These are phyloP conservation scores for Actenoides hombroni DNA, from an alignment of 2,113 vertebrate genomes.

Conservation along the genomic window DNA sequence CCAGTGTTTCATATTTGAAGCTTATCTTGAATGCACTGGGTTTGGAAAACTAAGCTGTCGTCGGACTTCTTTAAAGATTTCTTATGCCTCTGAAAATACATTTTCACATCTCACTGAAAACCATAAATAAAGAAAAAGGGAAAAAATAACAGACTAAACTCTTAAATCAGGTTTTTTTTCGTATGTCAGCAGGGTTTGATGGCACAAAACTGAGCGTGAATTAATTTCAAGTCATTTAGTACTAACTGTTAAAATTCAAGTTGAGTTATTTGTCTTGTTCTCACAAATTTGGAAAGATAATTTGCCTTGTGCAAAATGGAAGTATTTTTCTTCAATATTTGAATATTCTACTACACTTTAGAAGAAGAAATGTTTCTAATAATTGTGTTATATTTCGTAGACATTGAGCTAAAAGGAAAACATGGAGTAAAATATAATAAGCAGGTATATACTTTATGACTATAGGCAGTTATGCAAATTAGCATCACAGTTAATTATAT, in stretches of 20 bases:
- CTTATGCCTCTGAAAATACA: background rate
- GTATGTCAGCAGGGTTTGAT: background rate
- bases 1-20: background rate
- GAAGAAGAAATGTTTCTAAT: background rate
- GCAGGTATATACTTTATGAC: background rate
- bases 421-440: background rate
- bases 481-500: background rate
- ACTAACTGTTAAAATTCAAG: background rate
- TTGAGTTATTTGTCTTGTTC: background rate
- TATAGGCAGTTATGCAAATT: background rate
- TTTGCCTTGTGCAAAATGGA: background rate
- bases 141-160: background rate
- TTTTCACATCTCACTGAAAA: background rate
- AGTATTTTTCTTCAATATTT: background rate
- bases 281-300: background rate
- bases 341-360: background rate
- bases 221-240: background rate
- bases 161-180: background rate
- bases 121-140: background rate
- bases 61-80: background rate
- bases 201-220: background rate
- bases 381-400: background rate
- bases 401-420: background rate
- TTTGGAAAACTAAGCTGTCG: background rate
- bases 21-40: background rate